These are phyloP conservation scores for Pseudomyrmex flavicornis DNA, from an alignment of 1,140 invertebrate species.

Conservation along the genomic window DNA sequence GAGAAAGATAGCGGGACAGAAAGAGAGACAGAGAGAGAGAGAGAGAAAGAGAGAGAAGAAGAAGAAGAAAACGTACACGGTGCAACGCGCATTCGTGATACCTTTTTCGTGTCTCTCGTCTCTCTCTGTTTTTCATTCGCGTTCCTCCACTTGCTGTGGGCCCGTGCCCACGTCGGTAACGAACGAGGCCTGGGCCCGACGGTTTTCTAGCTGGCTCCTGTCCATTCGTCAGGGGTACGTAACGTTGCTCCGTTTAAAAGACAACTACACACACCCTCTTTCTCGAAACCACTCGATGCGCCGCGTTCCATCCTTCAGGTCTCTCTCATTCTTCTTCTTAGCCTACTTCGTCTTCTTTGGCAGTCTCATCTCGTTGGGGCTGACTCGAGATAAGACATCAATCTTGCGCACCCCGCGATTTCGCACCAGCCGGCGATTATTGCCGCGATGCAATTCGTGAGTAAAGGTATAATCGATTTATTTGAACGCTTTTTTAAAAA, in stretches of 20 bases:
- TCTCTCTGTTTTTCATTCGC: slow-evolving; percentile 70
- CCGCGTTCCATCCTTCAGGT: slow-evolving; percentile 39
- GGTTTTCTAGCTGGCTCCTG: slow-evolving; percentile 75
- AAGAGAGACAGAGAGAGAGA: neutral
- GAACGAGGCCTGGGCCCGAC: slow-evolving; percentile 44
- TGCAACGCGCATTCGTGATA: slow-evolving; percentile 28
- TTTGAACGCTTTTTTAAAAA: neutral
- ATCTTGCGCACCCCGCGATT: slow-evolving; percentile 63
- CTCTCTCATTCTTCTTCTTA: slow-evolving; percentile 53
- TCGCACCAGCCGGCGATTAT: slow-evolving; percentile 46
- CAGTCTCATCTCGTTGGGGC: slow-evolving; percentile 60
- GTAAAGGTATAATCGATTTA: slow-evolving; percentile 11
- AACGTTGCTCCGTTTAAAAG: slow-evolving; percentile 74
- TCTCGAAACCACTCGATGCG: neutral
- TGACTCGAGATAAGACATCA: slow-evolving; percentile 64
- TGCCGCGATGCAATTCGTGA: slow-evolving; percentile 12
- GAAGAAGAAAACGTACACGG: neutral
- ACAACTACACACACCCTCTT: slow-evolving; percentile 67
- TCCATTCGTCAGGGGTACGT: slow-evolving; percentile 74
- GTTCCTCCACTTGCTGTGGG: slow-evolving; percentile 42
- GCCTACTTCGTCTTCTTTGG: slow-evolving; percentile 67
- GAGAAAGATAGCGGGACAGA: neutral
- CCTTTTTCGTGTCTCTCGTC: slow-evolving; percentile 66
- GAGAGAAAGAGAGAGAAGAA: neutral
- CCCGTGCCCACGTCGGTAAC: slow-evolving; percentile 59